Evolutionary conservation across 2,797 vertebrate species (phyloP).

Genomic region (Neosilurus mollespiculum): DNA sequence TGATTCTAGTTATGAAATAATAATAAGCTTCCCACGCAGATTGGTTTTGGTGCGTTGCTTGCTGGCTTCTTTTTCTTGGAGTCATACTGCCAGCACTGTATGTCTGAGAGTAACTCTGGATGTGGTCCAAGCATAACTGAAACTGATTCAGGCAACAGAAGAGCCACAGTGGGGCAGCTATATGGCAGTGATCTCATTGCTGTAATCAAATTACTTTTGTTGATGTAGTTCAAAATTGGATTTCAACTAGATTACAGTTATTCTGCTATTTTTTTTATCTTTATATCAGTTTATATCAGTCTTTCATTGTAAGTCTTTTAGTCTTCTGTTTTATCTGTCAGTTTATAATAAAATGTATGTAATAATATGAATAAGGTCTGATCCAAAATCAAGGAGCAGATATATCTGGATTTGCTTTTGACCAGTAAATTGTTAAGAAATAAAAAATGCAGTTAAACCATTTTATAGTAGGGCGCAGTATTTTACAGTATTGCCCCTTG

Average conservation of each 20-base stretch:
- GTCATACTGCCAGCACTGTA: background rate
- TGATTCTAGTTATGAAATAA: slow-evolving; percentile 28
- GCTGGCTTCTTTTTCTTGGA: slow-evolving; percentile 5
- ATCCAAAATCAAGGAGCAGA: background rate
- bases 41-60: slow-evolving; percentile 24
- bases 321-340: background rate
- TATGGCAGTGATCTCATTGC: background rate
- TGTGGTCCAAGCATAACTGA: slow-evolving; percentile 26
- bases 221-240: background rate
- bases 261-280: background rate
- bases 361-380: background rate
- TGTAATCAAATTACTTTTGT: slow-evolving; percentile 16
- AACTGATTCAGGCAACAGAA: slow-evolving; percentile 23
- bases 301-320: background rate
- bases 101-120: slow-evolving; percentile 22
- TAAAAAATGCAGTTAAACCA: too few species aligned
- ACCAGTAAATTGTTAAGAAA: background rate
- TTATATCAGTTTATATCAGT: background rate
- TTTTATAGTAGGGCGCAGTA: too few species aligned
- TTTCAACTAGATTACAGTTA: background rate
- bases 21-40: slow-evolving; percentile 27
- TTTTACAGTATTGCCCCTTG: too few species aligned
- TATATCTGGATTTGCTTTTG: background rate
- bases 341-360: too few species aligned
- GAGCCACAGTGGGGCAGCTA: background rate